Base-by-base conservation (phyloP, 2,797 vertebrate genomes). In the Paramormyrops hopkinsi region DNA sequence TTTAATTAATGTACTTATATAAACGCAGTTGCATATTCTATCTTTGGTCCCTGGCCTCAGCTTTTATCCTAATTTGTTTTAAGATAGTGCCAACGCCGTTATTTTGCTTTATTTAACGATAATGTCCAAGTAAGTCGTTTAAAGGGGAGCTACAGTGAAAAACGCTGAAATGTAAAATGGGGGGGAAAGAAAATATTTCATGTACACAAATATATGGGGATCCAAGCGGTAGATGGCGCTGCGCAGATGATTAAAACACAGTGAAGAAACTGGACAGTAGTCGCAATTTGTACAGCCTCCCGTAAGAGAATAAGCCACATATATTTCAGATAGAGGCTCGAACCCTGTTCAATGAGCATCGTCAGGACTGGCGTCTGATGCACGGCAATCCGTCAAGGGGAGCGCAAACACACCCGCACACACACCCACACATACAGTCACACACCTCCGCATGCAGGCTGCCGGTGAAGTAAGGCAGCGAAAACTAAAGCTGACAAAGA, bases 181-280 rank as follows among this genome's bases (percentile, higher is more conserved):
- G 37, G 3, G 29, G 14, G 33, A 2, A 0, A 7, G 14, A 41
- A 82, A 19, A 83, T 22, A n/a, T 41, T 46, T n/a, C 46, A 48
- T 19, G 0, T 5, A 41, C 33, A 2, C 0, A 22, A 83, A 83
- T 11, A 19, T 50, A n/a, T 4, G 41, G 19, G 79, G 11, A 41
- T 48, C 33, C 51, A 86, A 93, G 85, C 86, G 48, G 5, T 73
- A 90, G 88, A 88, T 91, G 91, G 91, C 89, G 89, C 87, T 90
- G 65, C 90, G 37, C 46, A 79, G 56, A 86, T 89, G 59, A 85
- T 79, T 89, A 92, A 91, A 69, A 83, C 88, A 59, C 90, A 25
- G 1, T 6, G 62, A 59, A 86, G 86, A 84, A 14, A 88, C 83
- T 86, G 82, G 11, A 88, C 89, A 89, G 88, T 56, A 50, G 41